Evolutionary conservation across 2,113 vertebrate species (phyloP).

Genomic region (Bubo blakistoni): DNA sequence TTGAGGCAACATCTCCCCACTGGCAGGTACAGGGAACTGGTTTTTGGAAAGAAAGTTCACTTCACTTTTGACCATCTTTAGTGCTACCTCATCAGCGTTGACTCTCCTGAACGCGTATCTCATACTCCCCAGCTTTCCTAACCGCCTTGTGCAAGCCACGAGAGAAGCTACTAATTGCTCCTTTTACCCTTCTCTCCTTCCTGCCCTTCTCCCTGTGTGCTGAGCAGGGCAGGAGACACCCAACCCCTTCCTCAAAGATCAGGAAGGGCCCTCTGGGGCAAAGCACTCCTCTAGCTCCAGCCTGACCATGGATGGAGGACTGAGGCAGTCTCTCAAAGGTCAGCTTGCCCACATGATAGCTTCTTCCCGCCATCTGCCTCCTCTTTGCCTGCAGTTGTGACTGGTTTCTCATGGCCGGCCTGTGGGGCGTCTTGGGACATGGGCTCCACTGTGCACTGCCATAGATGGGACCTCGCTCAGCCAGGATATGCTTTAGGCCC

Average conservation of each 20-base stretch:
- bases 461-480: neutral
- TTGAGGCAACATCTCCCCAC: neutral
- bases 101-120: neutral
- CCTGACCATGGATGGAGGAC: fast-evolving
- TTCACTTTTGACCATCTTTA: neutral
- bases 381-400: neutral
- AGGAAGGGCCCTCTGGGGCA: neutral
- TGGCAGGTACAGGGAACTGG: neutral
- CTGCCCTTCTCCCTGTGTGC: fast-evolving
- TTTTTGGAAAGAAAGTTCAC: neutral
- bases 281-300: neutral
- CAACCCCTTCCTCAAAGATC: neutral
- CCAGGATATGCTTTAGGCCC: neutral
- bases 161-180: neutral
- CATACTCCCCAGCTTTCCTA: neutral
- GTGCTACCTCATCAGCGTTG: constrained; percentile 54
- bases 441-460: fast-evolving
- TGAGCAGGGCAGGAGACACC: neutral
- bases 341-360: neutral
- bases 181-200: neutral
- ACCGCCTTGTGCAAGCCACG: neutral
- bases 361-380: neutral
- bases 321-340: neutral
- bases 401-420: fast-evolving
- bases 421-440: fast-evolving